Conservation (phyloP, 1,140 invertebrate species). For the Penaeus indicus region DNA sequence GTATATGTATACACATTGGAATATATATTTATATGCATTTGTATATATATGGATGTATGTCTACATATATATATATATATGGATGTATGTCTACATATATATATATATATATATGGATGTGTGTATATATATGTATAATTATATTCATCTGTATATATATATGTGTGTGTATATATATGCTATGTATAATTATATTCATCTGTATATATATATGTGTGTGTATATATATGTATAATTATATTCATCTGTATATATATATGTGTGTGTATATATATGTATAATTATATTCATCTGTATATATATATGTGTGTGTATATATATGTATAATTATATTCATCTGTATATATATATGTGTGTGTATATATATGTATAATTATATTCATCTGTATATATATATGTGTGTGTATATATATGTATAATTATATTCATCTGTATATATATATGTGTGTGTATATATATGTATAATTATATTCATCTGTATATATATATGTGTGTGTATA, state of each 20-base stretch:
- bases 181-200: not conserved
- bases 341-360: constrained; percentile 15
- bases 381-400: constrained; percentile 7
- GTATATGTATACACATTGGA: too few relatives aligned
- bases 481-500: too few relatives aligned
- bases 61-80: constrained; percentile 9
- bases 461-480: not conserved
- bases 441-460: constrained; percentile 4
- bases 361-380: not conserved
- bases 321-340: too few relatives aligned
- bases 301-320: not conserved
- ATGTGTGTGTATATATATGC: constrained; percentile 1
- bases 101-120: not conserved
- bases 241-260: not conserved
- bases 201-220: not conserved
- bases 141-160: constrained; percentile 6
- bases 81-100: not conserved
- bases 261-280: not conserved
- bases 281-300: too few relatives aligned
- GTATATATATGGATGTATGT: too few relatives aligned
- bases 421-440: not conserved
- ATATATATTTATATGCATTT: too few relatives aligned
- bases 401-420: constrained; percentile 23
- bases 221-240: constrained; percentile 20
- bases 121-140: constrained; percentile 18